Conservation (phyloP, 2,797 vertebrate genomes). For the Rhinophrynus dorsalis region DNA sequence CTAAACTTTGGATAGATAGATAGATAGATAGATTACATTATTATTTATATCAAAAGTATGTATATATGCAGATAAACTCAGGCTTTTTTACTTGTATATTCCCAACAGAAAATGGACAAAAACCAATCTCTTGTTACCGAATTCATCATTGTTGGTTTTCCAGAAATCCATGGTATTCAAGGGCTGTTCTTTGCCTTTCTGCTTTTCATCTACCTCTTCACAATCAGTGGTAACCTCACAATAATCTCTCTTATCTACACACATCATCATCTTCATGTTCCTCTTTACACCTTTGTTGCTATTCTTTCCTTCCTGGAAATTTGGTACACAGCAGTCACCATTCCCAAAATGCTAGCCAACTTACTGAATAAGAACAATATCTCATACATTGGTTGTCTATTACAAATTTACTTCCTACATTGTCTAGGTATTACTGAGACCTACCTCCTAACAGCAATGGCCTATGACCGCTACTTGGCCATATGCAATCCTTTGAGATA, state of each 20-base stretch:
- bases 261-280: slow-evolving; percentile 47
- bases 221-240: slow-evolving; percentile 43
- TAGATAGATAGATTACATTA: too few species aligned
- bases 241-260: slow-evolving; percentile 50
- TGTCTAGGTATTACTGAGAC: slow-evolving; percentile 28
- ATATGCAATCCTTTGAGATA: slow-evolving; percentile 39
- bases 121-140: slow-evolving; percentile 27
- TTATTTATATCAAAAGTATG: too few species aligned
- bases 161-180: not conserved
- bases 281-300: slow-evolving; percentile 53
- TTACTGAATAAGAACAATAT: slow-evolving; percentile 50
- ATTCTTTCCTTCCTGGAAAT: slow-evolving; percentile 55
- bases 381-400: slow-evolving; percentile 50
- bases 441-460: slow-evolving; percentile 39
- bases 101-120: not conserved
- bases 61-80: too few species aligned
- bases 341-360: slow-evolving; percentile 54
- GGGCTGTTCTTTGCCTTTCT: slow-evolving; percentile 40
- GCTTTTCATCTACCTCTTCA: slow-evolving; percentile 49
- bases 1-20: too few species aligned
- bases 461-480: slow-evolving; percentile 39
- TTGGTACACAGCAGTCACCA: slow-evolving; percentile 51
- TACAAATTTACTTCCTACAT: slow-evolving; percentile 54
- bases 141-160: slow-evolving; percentile 27
- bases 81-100: too few species aligned